phyloP scores from a whole-genome alignment of 2,888 invertebrate genomes.

The Gastrophysa polygoni region DNA sequence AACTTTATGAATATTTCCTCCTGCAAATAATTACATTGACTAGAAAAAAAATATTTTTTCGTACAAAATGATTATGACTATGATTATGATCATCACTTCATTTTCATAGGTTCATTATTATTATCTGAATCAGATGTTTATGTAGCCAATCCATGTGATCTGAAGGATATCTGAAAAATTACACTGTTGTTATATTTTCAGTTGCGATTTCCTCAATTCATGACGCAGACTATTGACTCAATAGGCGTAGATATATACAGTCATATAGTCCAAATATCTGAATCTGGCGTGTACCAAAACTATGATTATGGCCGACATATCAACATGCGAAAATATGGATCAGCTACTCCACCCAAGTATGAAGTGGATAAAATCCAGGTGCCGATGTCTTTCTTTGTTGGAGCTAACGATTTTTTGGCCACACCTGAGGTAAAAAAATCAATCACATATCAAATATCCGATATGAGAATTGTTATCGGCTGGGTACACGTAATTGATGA shows the following conservation, averaged over 20 bases:
- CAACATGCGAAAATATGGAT: conserved; percentile 24
- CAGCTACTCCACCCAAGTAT: conserved; percentile 18
- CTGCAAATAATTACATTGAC: too few relatives aligned
- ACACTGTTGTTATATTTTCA: conserved; percentile 6
- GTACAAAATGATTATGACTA: too few relatives aligned
- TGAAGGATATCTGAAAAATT: too few relatives aligned
- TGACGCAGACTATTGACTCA: conserved; percentile 23
- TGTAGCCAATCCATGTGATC: too few relatives aligned
- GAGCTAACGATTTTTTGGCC: conserved; percentile 25
- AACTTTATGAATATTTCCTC: too few relatives aligned
- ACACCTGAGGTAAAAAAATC: conserved; percentile 14
- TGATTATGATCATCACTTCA: too few relatives aligned
- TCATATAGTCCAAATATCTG: conserved; percentile 22
- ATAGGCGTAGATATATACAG: conserved; percentile 20
- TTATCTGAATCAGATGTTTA: too few relatives aligned
- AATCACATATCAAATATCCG: not conserved
- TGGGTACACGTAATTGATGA: too few relatives aligned
- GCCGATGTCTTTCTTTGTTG: conserved; percentile 18
- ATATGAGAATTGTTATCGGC: too few relatives aligned
- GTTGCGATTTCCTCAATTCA: conserved; percentile 23
- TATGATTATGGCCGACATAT: conserved; percentile 15
- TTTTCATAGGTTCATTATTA: too few relatives aligned
- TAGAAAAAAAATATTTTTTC: too few relatives aligned
- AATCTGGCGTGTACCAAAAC: conserved; percentile 18
- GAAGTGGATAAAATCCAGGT: conserved; percentile 20